Base-by-base conservation (phyloP, 2,888 invertebrate species). In the Byasa hedistus region DNA sequence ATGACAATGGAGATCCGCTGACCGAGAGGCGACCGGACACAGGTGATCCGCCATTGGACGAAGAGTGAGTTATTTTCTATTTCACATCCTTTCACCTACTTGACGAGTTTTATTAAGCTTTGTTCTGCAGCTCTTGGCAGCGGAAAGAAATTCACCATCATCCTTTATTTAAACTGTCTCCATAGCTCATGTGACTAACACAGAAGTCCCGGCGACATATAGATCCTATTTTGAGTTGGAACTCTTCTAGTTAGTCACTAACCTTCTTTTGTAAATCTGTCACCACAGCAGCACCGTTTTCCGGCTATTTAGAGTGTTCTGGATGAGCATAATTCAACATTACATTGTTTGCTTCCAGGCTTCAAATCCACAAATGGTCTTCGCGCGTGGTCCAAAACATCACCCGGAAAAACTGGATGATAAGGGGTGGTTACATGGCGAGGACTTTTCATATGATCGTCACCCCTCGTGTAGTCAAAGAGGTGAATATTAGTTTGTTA, bases 321-420 rank as follows among this genome's bases (percentile, higher is more conserved):
- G n/a, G n/a, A n/a, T n/a, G n/a, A n/a, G n/a, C n/a, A n/a, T n/a
- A n/a, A n/a, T 1, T 10, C 32, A 32, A 10, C 32, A 32, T 10
- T 10, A 1, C 32, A 32, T 32, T 10, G 44, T 44, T 15, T 52
- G 15, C 56, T 64, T 44, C 24, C 80, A 98, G 98, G 73, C 84
- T 97, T 60, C 96, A 97, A 85, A 97, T 98, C 56, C 97, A 98
- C 81, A 96, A 98, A 81, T 99, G 99, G 98, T 98, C 98, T 74
- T 95, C 96, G 48, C 93, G 93, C 44, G 98, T 99, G 0, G 97
- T 98, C 64, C 94, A 93, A 71, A 95, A 95, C 59, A 92, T 98
- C 1, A 93, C 93, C 0, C 86, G 95, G 59, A 92, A 83, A 70
- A 92, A 88, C 59, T 98, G 98, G 98, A 94, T 95, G 84, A 95